phyloP scores from a whole-genome alignment of 1,140 invertebrate species.

The Bombus polaris region DNA sequence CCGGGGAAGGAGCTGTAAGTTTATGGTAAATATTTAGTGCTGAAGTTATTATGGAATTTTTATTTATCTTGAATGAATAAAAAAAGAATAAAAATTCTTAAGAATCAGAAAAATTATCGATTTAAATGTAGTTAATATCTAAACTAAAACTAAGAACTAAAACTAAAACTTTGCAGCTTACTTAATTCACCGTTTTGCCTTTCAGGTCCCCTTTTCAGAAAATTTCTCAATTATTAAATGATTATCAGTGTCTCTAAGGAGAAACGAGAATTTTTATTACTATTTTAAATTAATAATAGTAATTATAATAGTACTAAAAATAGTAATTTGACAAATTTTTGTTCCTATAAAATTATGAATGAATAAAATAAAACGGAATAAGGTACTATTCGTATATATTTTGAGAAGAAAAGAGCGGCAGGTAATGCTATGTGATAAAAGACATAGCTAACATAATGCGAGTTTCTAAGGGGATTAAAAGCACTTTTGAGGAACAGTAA shows the following conservation, averaged over 20 bases:
- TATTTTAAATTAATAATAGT: no score
- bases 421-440: slow-evolving; percentile 37
- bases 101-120: no score
- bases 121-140: no score
- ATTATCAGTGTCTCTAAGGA: not conserved
- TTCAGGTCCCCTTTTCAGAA: no score
- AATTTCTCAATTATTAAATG: not conserved
- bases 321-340: not conserved
- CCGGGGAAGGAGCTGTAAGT: not conserved
- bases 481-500: slow-evolving; percentile 46
- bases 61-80: no score
- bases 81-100: no score
- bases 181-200: no score
- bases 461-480: slow-evolving; percentile 48
- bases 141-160: no score
- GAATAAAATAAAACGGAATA: not conserved
- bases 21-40: not conserved
- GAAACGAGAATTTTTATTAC: not conserved
- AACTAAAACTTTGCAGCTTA: no score
- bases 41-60: no score
- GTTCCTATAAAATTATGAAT: not conserved
- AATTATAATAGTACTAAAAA: no score
- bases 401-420: not conserved
- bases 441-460: slow-evolving; percentile 23
- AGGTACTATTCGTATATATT: not conserved